These are phyloP conservation scores for Lethenteron reissneri DNA, from an alignment of 2,113 vertebrate genomes.

Conservation along the genomic window DNA sequence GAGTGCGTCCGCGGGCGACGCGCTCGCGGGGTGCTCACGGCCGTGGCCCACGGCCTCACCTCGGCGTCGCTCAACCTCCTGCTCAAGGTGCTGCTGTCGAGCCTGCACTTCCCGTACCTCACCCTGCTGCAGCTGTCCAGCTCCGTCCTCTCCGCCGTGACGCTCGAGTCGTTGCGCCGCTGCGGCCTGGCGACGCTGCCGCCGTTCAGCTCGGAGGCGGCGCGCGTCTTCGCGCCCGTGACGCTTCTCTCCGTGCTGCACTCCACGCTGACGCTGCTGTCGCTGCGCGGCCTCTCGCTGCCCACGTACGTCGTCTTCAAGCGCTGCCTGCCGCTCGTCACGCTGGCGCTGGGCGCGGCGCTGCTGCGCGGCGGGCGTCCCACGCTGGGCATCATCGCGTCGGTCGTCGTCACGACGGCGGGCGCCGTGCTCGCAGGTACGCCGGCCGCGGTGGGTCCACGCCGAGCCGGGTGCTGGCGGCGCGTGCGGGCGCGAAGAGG, in stretches of 20 bases:
- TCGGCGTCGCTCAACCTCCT: conserved; percentile 78
- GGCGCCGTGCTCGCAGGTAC: conserved; percentile 71
- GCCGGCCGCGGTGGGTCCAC: no score
- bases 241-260: conserved; percentile 64
- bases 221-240: conserved; percentile 54
- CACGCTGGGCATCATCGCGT: conserved; percentile 45
- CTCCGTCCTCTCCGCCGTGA: conserved; percentile 29
- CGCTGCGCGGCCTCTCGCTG: conserved; percentile 67
- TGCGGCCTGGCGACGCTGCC: conserved; percentile 44
- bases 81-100: conserved; percentile 68
- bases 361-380: conserved; percentile 59
- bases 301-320: conserved; percentile 98
- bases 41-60: conserved; percentile 70
- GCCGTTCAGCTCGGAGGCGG: conserved; percentile 44
- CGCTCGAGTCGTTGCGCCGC: conserved; percentile 48
- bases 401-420: conserved; percentile 69
- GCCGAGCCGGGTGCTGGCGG: no score
- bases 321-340: conserved; percentile 76
- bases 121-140: conserved; percentile 81
- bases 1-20: conserved; percentile 25
- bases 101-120: conserved; percentile 54
- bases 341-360: conserved; percentile 56
- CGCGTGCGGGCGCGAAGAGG: no score
- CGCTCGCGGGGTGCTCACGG: conserved; percentile 52
- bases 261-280: conserved; percentile 78